Evolutionary conservation across 2,797 vertebrate genomes (phyloP).

Genomic region (Hirundo rustica): DNA sequence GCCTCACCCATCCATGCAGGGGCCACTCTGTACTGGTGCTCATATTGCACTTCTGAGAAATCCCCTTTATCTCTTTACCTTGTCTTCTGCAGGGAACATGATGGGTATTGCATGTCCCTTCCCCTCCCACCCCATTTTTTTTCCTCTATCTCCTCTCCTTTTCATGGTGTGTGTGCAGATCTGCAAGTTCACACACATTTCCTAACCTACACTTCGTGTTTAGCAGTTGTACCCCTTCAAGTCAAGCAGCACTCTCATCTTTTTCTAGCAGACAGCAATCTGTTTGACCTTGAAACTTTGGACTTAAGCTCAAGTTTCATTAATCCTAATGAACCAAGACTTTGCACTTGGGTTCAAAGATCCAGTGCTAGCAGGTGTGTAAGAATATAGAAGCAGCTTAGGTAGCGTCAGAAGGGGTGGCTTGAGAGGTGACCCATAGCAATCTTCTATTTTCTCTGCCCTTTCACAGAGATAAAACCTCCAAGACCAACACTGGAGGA

Average conservation of each 20-base stretch:
- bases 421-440: neutral
- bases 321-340: neutral
- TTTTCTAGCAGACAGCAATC: neutral
- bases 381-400: neutral
- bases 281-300: neutral
- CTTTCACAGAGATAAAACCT: neutral
- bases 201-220: neutral
- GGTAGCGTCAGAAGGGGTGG: neutral
- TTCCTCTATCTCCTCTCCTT: neutral
- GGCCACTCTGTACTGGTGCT: neutral
- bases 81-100: neutral
- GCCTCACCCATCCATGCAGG: neutral
- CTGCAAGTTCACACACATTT: fast-evolving
- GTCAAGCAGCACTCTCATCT: neutral
- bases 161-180: neutral
- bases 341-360: neutral
- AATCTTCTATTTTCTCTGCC: neutral
- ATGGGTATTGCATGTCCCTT: neutral
- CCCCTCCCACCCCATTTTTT: neutral
- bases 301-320: slow-evolving; percentile 3
- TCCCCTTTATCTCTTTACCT: neutral
- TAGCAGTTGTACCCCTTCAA: neutral
- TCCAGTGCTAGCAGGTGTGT: neutral
- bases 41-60: slow-evolving; percentile 19
- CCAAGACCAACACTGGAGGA: neutral